A percentile compares a stretch with the other conserved stretches of the same genome.
Evolutionary conservation across 1,140 invertebrate genomes (phyloP).

Genomic region (Odontomachus brunneus): DNA sequence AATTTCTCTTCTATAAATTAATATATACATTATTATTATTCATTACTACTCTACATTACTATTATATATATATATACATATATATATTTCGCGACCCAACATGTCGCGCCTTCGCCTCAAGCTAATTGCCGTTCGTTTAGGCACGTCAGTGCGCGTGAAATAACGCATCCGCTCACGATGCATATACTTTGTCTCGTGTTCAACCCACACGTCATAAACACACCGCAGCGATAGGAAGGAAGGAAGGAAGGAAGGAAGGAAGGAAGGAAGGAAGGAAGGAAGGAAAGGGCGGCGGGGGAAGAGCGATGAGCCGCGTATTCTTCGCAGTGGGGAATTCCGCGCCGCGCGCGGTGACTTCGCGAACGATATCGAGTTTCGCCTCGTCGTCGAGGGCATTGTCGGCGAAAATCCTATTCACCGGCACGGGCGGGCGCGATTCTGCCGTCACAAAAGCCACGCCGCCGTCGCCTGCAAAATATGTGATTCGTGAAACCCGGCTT

Average conservation of each 20-base stretch:
- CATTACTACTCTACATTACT: too few species aligned
- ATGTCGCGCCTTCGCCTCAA: too few species aligned
- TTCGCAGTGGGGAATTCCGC: slow-evolving; percentile 35
- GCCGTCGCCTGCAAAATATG: slow-evolving; percentile 43
- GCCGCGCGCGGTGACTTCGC: slow-evolving; percentile 35
- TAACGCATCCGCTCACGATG: too few species aligned
- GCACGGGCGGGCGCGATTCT: slow-evolving; percentile 46
- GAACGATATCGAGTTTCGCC: slow-evolving; percentile 51
- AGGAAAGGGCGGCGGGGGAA: not conserved
- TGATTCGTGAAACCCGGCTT: slow-evolving; percentile 52
- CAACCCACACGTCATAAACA: slow-evolving; percentile 35
- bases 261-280: not conserved
- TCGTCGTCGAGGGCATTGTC: slow-evolving; percentile 37
- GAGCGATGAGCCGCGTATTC: slow-evolving; percentile 32
- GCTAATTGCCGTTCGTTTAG: too few species aligned
- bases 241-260: not conserved
- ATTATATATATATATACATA: too few species aligned
- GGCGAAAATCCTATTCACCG: slow-evolving; percentile 55
- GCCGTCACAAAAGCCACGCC: slow-evolving; percentile 41
- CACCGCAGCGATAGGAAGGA: not conserved
- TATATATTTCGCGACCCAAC: too few species aligned
- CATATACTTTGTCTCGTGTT: not conserved
- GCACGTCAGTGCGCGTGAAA: too few species aligned
- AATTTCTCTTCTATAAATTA: too few species aligned
- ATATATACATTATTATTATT: too few species aligned